Conservation (phyloP, 2,113 vertebrate genomes). For the Jaculus jaculus region DNA sequence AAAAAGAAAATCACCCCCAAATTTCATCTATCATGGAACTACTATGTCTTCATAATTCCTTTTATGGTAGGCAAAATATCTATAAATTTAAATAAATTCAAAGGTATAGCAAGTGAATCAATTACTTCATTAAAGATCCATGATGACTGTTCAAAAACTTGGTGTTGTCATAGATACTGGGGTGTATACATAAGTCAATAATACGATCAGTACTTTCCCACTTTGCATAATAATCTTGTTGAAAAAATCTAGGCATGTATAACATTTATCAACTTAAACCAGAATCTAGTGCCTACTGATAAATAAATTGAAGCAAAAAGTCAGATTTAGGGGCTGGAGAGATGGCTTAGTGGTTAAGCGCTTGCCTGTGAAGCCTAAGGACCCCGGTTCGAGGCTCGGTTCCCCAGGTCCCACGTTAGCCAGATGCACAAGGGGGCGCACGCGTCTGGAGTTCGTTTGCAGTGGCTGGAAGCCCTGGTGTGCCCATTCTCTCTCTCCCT, state of each 20-base stretch:
- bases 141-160: conserved; percentile 15
- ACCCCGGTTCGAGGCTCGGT: too few relatives aligned
- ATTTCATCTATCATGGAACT: not conserved
- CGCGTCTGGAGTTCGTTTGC: too few relatives aligned
- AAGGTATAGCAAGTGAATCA: not conserved
- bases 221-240: conserved; percentile 10
- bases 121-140: not conserved
- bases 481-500: too few relatives aligned
- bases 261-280: conserved; percentile 2
- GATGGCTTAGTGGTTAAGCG: too few relatives aligned
- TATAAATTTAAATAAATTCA: not conserved
- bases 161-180: not conserved
- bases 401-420: too few relatives aligned
- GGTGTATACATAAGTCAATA: not conserved
- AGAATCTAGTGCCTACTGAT: not conserved
- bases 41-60: not conserved
- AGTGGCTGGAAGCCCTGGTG: too few relatives aligned
- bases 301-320: not conserved
- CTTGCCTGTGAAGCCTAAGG: too few relatives aligned
- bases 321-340: too few relatives aligned
- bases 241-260: not conserved
- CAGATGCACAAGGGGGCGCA: too few relatives aligned
- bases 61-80: not conserved
- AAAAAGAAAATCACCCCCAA: not conserved
- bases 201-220: not conserved